These are phyloP conservation scores for Brachyalestes nurse DNA, from an alignment of 2,797 vertebrate genomes.

Conservation along the genomic window DNA sequence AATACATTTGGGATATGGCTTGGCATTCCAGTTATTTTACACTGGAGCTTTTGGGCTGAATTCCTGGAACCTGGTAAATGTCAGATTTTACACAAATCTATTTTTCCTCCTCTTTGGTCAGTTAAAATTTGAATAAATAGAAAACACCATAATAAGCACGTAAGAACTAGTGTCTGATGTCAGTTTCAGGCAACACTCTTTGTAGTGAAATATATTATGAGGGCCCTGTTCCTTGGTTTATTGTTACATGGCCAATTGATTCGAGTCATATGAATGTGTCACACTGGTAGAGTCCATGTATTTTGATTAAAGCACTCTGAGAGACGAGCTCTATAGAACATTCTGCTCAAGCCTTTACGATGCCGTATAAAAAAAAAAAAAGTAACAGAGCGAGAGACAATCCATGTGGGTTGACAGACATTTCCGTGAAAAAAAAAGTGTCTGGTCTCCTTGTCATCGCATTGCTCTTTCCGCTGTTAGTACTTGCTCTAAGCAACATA, in stretches of 20 bases:
- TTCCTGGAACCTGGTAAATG: slow-evolving; percentile 77
- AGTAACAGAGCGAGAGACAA: neutral
- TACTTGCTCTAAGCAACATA: slow-evolving; percentile 28
- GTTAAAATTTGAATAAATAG: slow-evolving; percentile 57
- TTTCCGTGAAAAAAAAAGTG: slow-evolving; percentile 37
- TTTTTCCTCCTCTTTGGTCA: slow-evolving; percentile 64
- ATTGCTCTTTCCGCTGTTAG: slow-evolving; percentile 33
- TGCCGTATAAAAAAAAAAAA: neutral
- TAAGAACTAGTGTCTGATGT: slow-evolving; percentile 47
- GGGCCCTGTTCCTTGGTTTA: neutral
- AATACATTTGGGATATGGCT: slow-evolving; percentile 72
- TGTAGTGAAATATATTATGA: slow-evolving; percentile 15
- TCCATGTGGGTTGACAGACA: slow-evolving; percentile 39
- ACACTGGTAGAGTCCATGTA: neutral
- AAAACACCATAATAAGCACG: slow-evolving; percentile 43
- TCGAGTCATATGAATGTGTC: slow-evolving; percentile 8
- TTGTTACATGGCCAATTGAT: slow-evolving; percentile 26
- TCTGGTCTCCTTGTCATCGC: slow-evolving; percentile 2
- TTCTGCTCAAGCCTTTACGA: neutral
- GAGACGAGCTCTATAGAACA: neutral
- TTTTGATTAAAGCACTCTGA: neutral
- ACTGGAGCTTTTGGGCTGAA: slow-evolving; percentile 66
- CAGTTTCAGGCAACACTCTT: slow-evolving; percentile 38
- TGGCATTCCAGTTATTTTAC: slow-evolving; percentile 76
- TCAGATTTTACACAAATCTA: slow-evolving; percentile 70